phyloP scores from a whole-genome alignment of 1,140 invertebrate species.

The Drosophila rhopaloa region DNA sequence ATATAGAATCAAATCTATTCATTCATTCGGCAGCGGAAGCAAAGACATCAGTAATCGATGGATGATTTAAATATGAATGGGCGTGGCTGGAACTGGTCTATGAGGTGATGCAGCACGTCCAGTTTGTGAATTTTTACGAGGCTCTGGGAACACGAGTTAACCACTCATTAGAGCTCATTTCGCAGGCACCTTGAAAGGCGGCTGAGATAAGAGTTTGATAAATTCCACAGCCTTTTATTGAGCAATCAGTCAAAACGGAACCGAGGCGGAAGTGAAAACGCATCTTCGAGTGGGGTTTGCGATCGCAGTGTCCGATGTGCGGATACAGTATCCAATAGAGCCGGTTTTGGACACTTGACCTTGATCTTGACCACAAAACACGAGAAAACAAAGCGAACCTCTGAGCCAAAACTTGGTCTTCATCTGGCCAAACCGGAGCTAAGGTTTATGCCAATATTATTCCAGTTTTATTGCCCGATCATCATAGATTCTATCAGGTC shows the following conservation, averaged over 20 bases:
- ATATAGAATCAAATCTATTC: slow-evolving; percentile 7
- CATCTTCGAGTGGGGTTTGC: slow-evolving; percentile 48
- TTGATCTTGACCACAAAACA: slow-evolving; percentile 77
- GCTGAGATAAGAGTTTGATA: slow-evolving; percentile 48
- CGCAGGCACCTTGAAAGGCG: slow-evolving; percentile 61
- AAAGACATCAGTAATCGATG: slow-evolving; percentile 16
- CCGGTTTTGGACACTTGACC: slow-evolving; percentile 62
- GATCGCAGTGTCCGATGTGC: slow-evolving; percentile 5
- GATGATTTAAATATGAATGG: slow-evolving; percentile 37
- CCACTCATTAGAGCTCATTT: slow-evolving; percentile 46
- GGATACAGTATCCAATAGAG: slow-evolving; percentile 60
- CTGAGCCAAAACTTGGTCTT: slow-evolving; percentile 25
- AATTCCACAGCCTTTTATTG: slow-evolving; percentile 67
- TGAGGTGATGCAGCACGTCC: slow-evolving; percentile 53
- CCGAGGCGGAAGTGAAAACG: slow-evolving; percentile 71
- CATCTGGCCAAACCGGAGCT: slow-evolving; percentile 27
- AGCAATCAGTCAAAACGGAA: slow-evolving; percentile 72
- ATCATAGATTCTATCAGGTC: slow-evolving; percentile 21
- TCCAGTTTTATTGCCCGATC: slow-evolving; percentile 43
- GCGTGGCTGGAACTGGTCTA: slow-evolving; percentile 52
- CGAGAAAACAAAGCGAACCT: slow-evolving; percentile 34
- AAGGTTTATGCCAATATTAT: slow-evolving; percentile 21
- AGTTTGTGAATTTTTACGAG: slow-evolving; percentile 58
- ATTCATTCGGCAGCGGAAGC: slow-evolving; percentile 32
- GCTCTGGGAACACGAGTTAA: slow-evolving; percentile 31